Evolutionary conservation across 1,140 invertebrate genomes (phyloP), one percentile per base, ranked within the genome.

Genomic region (Scaptomyza graminum): DNA sequence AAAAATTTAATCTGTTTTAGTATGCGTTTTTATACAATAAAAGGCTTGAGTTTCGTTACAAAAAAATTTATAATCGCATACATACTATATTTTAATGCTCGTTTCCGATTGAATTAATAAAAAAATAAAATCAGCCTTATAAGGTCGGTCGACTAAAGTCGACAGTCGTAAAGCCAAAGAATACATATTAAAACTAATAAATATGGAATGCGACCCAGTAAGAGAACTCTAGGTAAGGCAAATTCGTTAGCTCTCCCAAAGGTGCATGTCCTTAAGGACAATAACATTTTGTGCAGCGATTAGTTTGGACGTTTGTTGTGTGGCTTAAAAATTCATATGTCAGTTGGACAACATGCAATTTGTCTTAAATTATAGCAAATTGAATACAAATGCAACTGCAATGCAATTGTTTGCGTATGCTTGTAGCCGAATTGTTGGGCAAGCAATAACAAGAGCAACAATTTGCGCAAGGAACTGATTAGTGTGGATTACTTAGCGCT

Each of bases 301-400:
- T 68, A 5, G 16, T 44, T 50, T 46, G 6, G 3, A 28, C 13
- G 22, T 61, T 59, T 66, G 47, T 44, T 54, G 28, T 76, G 50
- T 18, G 50, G 15, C 46, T 67, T 61, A 72, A 83, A 79, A 75
- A 83, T 83, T 61, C 51, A 83, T 72, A 79, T 65, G 61, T 50
- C 57, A 44, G 41, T 49, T 60, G 13, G 8, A 16, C 7, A 56
- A 72, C 63, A 68, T 72, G 67, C 67, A 34, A 73, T 79, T 34
- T 65, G 34, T 1, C 18, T 54, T 3, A 80, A 76, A 76, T 80
- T 67, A 70, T 70, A 52, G 68, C 25, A 70, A 85, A 84, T 79
- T 79, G 65, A 74, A 85, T 54, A 11, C 52, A 51, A 67, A 41
- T 49, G 51, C 28, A 43, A 54, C 7, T 28, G 50, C 18, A 68